Conservation (phyloP, 1,140 invertebrate species). For the Lepidurus couesii region DNA sequence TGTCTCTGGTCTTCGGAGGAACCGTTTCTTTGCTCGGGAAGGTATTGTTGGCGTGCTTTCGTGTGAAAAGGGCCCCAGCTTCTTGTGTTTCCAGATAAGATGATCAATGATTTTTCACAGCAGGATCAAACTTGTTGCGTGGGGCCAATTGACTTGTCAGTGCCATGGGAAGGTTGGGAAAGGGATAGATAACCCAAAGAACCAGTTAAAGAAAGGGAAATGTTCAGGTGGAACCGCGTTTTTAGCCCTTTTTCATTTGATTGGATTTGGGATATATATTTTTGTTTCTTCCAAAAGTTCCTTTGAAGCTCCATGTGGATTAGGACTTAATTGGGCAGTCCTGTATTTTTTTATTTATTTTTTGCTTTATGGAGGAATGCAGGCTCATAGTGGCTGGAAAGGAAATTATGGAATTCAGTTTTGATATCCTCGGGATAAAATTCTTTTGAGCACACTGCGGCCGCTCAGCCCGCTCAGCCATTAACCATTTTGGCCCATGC, state of each 20-base stretch:
- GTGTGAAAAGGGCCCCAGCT: not conserved
- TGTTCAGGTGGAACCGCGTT: not conserved
- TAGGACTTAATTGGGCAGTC: not conserved
- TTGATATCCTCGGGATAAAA: constrained; percentile 22
- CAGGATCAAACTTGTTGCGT: not conserved
- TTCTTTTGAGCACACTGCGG: not conserved
- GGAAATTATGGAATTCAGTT: constrained; percentile 16
- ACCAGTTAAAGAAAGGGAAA: not conserved
- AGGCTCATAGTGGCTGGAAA: not conserved
- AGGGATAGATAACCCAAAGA: not conserved
- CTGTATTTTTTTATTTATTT: not conserved
- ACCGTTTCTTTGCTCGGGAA: not conserved
- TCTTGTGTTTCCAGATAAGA: not conserved
- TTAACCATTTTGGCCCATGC: not conserved
- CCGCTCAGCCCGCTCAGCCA: not conserved
- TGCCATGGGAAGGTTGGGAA: not conserved
- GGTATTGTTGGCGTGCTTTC: not conserved
- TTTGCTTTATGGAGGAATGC: not conserved
- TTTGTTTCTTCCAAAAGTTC: not conserved
- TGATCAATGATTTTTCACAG: constrained; percentile 15
- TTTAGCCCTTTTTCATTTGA: not conserved
- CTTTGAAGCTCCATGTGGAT: not conserved
- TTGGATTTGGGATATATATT: too few species aligned
- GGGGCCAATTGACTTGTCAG: constrained; percentile 6
- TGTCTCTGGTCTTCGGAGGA: not conserved